Conservation (phyloP, 2,888 invertebrate genomes). For the Acronicta psi region DNA sequence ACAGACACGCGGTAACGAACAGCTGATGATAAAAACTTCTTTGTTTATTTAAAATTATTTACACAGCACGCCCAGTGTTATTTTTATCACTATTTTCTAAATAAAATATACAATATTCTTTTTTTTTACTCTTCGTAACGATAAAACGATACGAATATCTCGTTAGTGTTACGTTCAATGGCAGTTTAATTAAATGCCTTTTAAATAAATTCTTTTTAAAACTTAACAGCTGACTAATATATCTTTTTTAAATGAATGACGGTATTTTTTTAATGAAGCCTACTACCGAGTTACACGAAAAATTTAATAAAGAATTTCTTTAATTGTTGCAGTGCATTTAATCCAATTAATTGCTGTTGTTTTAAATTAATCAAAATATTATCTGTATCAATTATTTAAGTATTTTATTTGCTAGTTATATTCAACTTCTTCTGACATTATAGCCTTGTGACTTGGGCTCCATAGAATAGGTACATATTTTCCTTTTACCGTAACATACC, state of each 20-base stretch:
- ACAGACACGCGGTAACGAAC: constrained; percentile 78
- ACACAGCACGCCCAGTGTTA: constrained; percentile 59
- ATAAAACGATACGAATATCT: constrained; percentile 18
- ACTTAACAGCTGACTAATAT: constrained; percentile 1
- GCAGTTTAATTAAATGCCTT: constrained; percentile 13
- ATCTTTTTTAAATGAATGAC: constrained; percentile 9
- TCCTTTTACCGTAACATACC: too few species aligned
- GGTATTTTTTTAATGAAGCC: constrained; percentile 4
- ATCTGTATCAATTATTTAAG: neutral
- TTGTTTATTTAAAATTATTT: constrained; percentile 67
- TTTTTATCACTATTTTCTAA: constrained; percentile 46
- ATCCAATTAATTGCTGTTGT: neutral
- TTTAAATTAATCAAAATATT: neutral
- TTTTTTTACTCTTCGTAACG: constrained; percentile 26
- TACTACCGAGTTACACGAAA: constrained; percentile 8
- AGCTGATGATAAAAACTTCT: constrained; percentile 68
- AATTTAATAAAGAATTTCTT: constrained; percentile 3
- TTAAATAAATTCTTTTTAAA: constrained; percentile 7
- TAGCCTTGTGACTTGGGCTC: too few species aligned
- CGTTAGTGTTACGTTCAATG: constrained; percentile 9
- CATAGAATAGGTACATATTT: too few species aligned
- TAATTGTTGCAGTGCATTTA: constrained; percentile 6
- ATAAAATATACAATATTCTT: constrained; percentile 27
- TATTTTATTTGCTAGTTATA: neutral
- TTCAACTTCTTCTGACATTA: neutral